Conservation (phyloP, 2,888 invertebrate genomes). For the Polydrusus pterygomalis region DNA sequence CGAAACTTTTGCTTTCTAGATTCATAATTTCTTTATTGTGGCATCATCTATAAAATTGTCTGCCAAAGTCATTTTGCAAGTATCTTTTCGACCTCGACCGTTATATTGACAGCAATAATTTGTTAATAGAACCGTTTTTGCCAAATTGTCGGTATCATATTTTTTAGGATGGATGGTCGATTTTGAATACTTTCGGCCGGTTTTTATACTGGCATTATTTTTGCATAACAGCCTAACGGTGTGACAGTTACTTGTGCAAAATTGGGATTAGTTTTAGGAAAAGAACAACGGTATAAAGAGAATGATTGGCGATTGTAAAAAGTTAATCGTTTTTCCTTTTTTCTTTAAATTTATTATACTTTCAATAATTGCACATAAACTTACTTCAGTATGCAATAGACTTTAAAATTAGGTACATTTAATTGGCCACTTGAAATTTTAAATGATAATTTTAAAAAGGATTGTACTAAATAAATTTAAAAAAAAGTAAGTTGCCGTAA, state of each 20-base stretch:
- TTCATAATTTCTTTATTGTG: constrained; percentile 20
- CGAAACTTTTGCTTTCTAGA: constrained; percentile 18
- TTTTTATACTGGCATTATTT: neutral
- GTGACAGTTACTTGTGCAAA: constrained; percentile 18
- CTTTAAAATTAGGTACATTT: too few relatives aligned
- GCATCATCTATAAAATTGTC: constrained; percentile 2
- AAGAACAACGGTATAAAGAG: neutral
- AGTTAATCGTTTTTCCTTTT: neutral
- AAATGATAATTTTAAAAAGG: too few relatives aligned
- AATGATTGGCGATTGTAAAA: too few relatives aligned
- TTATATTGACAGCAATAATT: constrained; percentile 7
- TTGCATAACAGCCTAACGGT: neutral
- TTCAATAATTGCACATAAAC: too few relatives aligned
- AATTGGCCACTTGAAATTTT: too few relatives aligned
- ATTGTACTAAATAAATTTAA: too few relatives aligned
- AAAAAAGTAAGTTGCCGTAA: too few relatives aligned
- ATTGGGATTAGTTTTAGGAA: neutral
- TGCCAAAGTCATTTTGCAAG: constrained; percentile 2
- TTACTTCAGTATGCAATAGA: too few relatives aligned
- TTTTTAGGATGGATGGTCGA: neutral
- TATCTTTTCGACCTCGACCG: constrained; percentile 6
- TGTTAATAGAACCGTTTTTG: neutral
- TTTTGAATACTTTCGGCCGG: neutral
- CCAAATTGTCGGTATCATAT: neutral
- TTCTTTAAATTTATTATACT: neutral